Conservation (phyloP, 2,797 vertebrate species). For the Poeciliopsis turneri region DNA sequence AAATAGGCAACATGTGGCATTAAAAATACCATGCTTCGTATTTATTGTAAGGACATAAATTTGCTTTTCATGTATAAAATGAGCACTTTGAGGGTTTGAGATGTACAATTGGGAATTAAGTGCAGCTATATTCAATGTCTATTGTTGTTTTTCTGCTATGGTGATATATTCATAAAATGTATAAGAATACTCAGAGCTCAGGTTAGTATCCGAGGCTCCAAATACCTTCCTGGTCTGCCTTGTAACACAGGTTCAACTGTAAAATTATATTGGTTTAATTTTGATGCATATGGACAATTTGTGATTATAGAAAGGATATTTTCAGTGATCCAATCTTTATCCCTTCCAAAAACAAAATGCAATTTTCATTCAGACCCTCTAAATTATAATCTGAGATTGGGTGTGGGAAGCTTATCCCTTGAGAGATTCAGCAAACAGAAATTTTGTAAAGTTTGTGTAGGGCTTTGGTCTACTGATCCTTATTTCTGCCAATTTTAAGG, state of each 20-base stretch:
- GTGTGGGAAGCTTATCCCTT: neutral
- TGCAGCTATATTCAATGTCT: neutral
- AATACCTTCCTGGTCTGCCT: slow-evolving; percentile 41
- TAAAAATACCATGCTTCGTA: neutral
- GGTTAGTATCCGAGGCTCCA: slow-evolving; percentile 63
- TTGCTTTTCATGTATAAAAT: neutral
- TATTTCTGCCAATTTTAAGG: neutral
- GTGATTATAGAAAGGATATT: neutral
- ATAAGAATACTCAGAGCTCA: slow-evolving; percentile 65
- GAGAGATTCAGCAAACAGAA: neutral
- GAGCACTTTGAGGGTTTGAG: neutral
- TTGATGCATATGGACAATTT: neutral
- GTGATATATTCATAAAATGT: slow-evolving; percentile 47
- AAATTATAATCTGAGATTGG: slow-evolving; percentile 24
- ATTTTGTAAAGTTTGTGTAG: neutral
- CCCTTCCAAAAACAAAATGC: slow-evolving; percentile 2
- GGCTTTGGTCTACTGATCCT: neutral
- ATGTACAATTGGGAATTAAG: neutral
- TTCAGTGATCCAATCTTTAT: slow-evolving; percentile 1
- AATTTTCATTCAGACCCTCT: slow-evolving; percentile 17
- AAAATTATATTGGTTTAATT: neutral
- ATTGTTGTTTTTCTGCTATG: neutral
- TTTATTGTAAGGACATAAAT: neutral
- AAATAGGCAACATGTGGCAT: slow-evolving; percentile 6
- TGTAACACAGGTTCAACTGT: slow-evolving; percentile 32